These are phyloP conservation scores for Drosophila subsilvestris DNA, from an alignment of 2,888 invertebrate species.

Conservation along the genomic window DNA sequence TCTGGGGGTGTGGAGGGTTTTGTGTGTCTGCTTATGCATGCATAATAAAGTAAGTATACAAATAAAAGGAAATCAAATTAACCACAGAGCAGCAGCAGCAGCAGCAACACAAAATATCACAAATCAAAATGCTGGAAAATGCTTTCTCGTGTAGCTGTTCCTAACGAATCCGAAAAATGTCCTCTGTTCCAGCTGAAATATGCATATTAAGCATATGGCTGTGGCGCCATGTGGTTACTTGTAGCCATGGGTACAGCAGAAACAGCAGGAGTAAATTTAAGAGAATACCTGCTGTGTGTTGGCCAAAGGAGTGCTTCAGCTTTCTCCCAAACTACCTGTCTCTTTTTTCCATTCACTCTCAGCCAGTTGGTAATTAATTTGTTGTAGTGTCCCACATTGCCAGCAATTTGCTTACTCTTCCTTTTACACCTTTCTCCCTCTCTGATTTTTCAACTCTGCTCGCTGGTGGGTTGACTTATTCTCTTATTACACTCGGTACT, in stretches of 20 bases:
- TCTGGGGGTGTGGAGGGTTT: background rate
- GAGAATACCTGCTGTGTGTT: background rate
- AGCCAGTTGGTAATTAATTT: slow-evolving; percentile 13
- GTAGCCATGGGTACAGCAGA: background rate
- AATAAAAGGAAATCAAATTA: slow-evolving; percentile 54
- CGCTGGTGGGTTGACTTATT: background rate
- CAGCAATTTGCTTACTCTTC: slow-evolving; percentile 14
- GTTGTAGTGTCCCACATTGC: background rate
- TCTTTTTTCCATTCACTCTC: background rate
- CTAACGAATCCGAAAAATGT: background rate
- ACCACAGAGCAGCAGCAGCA: slow-evolving; percentile 42
- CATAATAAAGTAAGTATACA: slow-evolving; percentile 32
- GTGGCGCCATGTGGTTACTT: slow-evolving; percentile 37
- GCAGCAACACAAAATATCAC: background rate
- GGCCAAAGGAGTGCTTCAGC: slow-evolving; percentile 6
- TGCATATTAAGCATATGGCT: slow-evolving; percentile 50
- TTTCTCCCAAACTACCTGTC: background rate
- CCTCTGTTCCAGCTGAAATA: slow-evolving; percentile 45
- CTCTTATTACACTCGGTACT: background rate
- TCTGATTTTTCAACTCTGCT: background rate
- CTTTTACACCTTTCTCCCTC: background rate
- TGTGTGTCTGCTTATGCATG: slow-evolving; percentile 10
- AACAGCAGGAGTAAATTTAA: background rate
- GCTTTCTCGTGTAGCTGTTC: background rate
- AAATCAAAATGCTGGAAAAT: slow-evolving; percentile 51